Evolutionary conservation across 2,113 vertebrate species (phyloP), one percentile per base, ranked within the genome.

Genomic region (Hymenochirus boettgeri): DNA sequence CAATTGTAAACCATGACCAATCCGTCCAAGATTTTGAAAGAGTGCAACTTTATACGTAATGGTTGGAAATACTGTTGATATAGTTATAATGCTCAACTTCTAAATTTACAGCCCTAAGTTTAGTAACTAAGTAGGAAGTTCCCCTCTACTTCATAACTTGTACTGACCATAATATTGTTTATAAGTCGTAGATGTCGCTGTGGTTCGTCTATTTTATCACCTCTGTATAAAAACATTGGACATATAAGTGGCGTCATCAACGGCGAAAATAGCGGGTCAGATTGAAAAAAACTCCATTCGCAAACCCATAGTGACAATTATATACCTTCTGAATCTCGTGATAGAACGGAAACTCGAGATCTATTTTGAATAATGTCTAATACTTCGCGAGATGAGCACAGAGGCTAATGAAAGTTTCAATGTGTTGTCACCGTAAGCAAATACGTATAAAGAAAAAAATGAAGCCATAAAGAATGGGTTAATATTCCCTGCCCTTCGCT

Each of bases 401-500:
- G n/a, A 73, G 76, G 73, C 18, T 76, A 81, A 74, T 74, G 73
- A 78, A 76, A 69, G 56, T 18, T 80, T 79, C 60, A 60, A 71
- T 22, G 64, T 81, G 75, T 79, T 76, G 74, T 74, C 79, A 78
- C 61, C 69, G 71, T 69, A 80, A 79, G n/a, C 76, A 73, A 59
- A 77, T 75, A n/a, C 76, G 77, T 42, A 54, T 56, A 69, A 37
- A n/a, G 18, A 35, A 33, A 35, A 17, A 25, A 25, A 17, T 3
- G 23, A n/a, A 69, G 53, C 57, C 65, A 4, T 27, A 57, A 69
- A 64, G 39, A 39, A 19, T 80, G 73, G 70, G n/a, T 80, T 65
- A 76, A 76, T 70, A 66, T 66, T 69, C 37, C 27, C 54, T 35
- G 31, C 18, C 18, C 7, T 19, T 21, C 22, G 29, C n/a, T 26